Conservation (phyloP, 2,113 vertebrate species). For the Pithys albifrons region DNA sequence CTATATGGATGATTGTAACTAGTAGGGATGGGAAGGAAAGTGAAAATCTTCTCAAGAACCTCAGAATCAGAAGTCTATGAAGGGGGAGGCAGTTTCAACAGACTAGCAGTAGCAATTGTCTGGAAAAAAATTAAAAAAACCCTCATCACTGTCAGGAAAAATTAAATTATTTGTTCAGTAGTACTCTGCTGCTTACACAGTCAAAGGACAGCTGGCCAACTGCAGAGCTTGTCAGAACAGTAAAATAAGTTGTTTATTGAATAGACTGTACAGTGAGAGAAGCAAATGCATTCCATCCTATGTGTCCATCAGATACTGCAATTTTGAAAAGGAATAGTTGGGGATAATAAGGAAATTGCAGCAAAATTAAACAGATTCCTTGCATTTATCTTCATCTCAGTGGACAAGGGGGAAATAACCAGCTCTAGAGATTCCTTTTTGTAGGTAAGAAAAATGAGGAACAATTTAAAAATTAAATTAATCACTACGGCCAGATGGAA, state of each 20-base stretch:
- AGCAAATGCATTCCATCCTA: not conserved
- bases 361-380: conserved; percentile 3
- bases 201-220: not conserved
- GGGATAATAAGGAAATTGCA: conserved; percentile 3
- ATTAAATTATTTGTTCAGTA: not conserved
- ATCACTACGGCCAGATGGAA: not conserved
- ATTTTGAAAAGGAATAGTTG: not conserved
- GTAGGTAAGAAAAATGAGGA: not conserved
- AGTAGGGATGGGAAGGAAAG: not conserved
- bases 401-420: not conserved
- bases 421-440: not conserved
- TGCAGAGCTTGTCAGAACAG: not conserved
- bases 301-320: not conserved
- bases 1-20: not conserved
- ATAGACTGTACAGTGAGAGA: not conserved
- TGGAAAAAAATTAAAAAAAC: not conserved
- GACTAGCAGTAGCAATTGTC: not conserved
- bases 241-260: not conserved
- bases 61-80: not conserved
- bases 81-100: not conserved
- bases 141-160: fast-evolving
- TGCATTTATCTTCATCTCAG: not conserved
- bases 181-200: not conserved
- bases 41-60: not conserved
- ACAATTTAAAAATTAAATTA: not conserved